Conservation (phyloP, 2,888 invertebrate genomes). For the Dynastes tityus region DNA sequence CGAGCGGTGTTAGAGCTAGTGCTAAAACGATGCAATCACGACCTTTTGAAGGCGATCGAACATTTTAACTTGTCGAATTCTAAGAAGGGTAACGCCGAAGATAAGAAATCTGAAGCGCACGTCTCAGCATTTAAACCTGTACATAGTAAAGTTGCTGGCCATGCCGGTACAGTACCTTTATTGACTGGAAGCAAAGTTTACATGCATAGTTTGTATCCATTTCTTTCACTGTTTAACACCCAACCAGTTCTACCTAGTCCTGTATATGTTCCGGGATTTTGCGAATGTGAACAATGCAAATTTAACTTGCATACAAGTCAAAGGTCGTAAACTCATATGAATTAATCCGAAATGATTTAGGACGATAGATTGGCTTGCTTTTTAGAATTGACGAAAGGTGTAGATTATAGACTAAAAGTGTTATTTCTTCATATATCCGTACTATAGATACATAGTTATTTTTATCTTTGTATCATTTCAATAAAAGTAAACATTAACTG, state of each 20-base stretch:
- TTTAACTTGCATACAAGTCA: slow-evolving; percentile 63
- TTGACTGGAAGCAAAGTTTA: slow-evolving; percentile 67
- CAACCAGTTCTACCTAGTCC: slow-evolving; percentile 69
- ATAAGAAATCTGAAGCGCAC: slow-evolving; percentile 59
- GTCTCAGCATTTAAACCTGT: slow-evolving; percentile 69
- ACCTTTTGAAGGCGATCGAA: slow-evolving; percentile 91
- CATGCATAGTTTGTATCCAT: slow-evolving; percentile 70
- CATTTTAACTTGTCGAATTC: slow-evolving; percentile 77
- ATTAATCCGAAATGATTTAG: neutral
- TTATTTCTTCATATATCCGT: too few relatives aligned
- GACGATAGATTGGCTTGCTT: neutral
- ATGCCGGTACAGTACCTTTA: slow-evolving; percentile 61
- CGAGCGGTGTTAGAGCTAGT: slow-evolving; percentile 91
- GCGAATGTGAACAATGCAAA: slow-evolving; percentile 70
- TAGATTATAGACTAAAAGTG: neutral
- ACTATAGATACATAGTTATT: too few relatives aligned
- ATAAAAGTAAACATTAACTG: too few relatives aligned
- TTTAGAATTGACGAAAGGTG: too few relatives aligned
- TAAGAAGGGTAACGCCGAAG: slow-evolving; percentile 53
- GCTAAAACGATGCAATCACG: slow-evolving; percentile 93
- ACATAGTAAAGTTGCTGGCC: slow-evolving; percentile 54
- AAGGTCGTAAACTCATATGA: slow-evolving; percentile 38
- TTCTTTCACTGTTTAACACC: slow-evolving; percentile 69
- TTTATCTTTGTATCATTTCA: too few relatives aligned
- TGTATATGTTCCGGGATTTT: slow-evolving; percentile 70